Percentiles rank a stretch among this genome's conserved stretches.
Conservation (phyloP, 2,888 invertebrate species). For the Stenodema calcarata region DNA sequence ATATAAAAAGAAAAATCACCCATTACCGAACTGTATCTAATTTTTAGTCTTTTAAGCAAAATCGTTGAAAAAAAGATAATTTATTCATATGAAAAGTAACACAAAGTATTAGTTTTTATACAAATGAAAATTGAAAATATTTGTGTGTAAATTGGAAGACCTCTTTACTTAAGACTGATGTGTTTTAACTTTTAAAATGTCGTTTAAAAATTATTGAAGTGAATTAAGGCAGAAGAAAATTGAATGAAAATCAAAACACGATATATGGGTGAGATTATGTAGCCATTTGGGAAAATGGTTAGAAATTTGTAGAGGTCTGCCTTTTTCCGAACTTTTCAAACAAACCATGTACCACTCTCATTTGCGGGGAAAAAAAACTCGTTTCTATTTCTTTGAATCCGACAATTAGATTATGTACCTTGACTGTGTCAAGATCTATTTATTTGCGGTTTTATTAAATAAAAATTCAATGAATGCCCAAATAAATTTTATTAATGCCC, state of each 20-base stretch:
- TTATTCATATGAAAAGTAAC: neutral
- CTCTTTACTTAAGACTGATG: conserved; percentile 19
- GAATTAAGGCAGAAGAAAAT: neutral
- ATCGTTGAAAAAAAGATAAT: neutral
- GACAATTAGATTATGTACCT: too few species aligned
- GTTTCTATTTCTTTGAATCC: too few species aligned
- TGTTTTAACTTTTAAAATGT: neutral
- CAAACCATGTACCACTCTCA: too few species aligned
- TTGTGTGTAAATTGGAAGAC: neutral
- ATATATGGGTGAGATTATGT: neutral
- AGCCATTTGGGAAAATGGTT: neutral
- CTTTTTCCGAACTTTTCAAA: neutral
- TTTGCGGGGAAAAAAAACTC: too few species aligned
- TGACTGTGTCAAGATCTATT: too few species aligned
- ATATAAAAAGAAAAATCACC: neutral
- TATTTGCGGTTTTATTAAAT: too few species aligned
- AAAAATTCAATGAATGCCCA: too few species aligned
- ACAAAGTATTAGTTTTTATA: neutral
- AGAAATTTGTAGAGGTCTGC: neutral
- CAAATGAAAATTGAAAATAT: neutral
- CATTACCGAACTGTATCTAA: neutral
- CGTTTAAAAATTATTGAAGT: neutral
- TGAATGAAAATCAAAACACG: neutral
- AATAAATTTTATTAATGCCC: too few species aligned
- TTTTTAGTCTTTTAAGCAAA: neutral